These are phyloP conservation scores for Ptilorrhoa leucosticta DNA, from an alignment of 2,113 vertebrate species.

Conservation along the genomic window DNA sequence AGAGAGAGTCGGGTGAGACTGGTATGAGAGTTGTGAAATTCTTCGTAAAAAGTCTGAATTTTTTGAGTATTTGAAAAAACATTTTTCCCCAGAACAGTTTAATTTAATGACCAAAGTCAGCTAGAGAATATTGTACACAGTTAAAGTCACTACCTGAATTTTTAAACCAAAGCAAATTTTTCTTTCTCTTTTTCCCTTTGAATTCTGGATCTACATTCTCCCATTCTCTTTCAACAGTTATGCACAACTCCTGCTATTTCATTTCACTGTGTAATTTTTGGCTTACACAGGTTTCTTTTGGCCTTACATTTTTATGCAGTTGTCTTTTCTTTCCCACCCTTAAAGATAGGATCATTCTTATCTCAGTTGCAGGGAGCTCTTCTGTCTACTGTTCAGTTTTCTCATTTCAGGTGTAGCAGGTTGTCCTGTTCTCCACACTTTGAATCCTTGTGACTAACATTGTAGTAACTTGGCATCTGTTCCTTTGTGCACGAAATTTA, in stretches of 20 bases:
- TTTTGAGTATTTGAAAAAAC: neutral
- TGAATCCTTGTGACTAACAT: neutral
- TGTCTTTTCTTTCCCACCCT: neutral
- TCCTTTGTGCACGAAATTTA: neutral
- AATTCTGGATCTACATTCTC: neutral
- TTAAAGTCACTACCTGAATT: neutral
- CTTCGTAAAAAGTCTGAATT: neutral
- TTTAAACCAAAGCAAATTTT: neutral
- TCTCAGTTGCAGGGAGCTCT: neutral
- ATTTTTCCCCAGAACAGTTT: accelerated
- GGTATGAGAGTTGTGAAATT: neutral
- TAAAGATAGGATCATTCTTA: neutral
- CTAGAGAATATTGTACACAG: neutral
- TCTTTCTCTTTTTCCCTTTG: neutral
- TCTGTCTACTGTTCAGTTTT: neutral
- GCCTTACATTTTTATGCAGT: neutral
- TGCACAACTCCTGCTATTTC: neutral
- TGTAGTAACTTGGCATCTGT: neutral
- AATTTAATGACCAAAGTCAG: neutral
- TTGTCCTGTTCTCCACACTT: neutral
- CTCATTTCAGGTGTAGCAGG: neutral
- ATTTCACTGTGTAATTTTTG: neutral
- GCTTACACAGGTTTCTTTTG: neutral
- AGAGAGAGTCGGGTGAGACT: neutral
- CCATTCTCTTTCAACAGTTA: neutral